Percentiles rank a stretch among this genome's conserved stretches.
phyloP scores from a whole-genome alignment of 1,140 invertebrate genomes.

The Drosophila ercepeae region DNA sequence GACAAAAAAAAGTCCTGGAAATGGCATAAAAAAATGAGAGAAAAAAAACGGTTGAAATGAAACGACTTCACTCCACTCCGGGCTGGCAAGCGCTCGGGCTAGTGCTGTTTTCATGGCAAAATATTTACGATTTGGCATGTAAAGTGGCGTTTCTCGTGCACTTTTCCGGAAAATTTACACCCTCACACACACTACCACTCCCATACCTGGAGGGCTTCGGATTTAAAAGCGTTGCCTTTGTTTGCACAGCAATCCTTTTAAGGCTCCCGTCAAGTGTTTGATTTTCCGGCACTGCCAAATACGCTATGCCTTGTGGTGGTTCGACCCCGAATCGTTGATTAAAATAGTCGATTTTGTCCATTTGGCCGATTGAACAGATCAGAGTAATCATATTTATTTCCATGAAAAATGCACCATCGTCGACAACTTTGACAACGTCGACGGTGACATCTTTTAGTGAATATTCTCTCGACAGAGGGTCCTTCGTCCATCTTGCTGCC shows the following conservation, averaged over 20 bases:
- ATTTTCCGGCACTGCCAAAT: conserved; percentile 10
- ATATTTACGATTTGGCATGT: conserved; percentile 81
- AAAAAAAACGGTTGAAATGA: conserved; percentile 14
- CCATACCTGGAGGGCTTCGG: conserved; percentile 10
- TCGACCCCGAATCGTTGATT: conserved; percentile 26
- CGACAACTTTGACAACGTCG: neutral
- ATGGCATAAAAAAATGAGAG: conserved; percentile 1
- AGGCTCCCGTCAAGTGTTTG: conserved; percentile 61
- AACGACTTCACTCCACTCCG: conserved; percentile 34
- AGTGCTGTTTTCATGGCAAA: conserved; percentile 71
- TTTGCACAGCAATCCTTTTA: conserved; percentile 71
- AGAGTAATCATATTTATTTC: conserved; percentile 62
- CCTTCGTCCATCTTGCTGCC: conserved; percentile 15
- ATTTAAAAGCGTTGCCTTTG: conserved; percentile 71
- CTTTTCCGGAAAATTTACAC: conserved; percentile 67
- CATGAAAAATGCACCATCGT: conserved; percentile 28
- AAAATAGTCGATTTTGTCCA: conserved; percentile 44
- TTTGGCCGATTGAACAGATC: conserved; percentile 61
- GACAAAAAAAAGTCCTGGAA: conserved; percentile 1
- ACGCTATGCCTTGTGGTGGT: conserved; percentile 9
- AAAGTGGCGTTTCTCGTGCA: conserved; percentile 79
- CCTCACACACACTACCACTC: neutral
- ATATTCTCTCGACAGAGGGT: conserved; percentile 1
- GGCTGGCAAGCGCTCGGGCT: conserved; percentile 22
- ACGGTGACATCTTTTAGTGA: conserved; percentile 7